Evolutionary conservation across 2,113 vertebrate genomes (phyloP).

Genomic region (Vimba vimba): DNA sequence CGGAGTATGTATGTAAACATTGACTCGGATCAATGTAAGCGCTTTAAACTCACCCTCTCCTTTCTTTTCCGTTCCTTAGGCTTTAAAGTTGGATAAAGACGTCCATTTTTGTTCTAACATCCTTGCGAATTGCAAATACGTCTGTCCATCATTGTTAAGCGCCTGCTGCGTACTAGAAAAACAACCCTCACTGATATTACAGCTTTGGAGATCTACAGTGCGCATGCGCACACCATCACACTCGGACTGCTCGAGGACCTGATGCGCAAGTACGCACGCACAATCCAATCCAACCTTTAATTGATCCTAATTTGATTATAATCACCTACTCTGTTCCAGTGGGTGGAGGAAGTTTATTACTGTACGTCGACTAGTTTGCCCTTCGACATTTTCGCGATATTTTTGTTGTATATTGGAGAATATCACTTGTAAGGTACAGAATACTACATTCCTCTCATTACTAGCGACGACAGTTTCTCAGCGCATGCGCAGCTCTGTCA

Average conservation of each 20-base stretch:
- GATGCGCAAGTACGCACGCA: background rate
- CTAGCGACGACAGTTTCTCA: background rate
- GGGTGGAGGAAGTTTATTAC: background rate
- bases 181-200: slow-evolving; percentile 16
- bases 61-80: background rate
- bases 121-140: background rate
- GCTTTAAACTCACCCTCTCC: slow-evolving; percentile 14
- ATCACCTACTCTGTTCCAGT: background rate
- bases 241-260: background rate
- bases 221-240: slow-evolving; percentile 40
- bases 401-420: background rate
- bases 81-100: background rate
- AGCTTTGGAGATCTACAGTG: slow-evolving; percentile 19
- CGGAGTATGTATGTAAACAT: slow-evolving; percentile 18
- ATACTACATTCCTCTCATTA: background rate
- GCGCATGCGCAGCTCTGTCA: background rate
- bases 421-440: too few relatives aligned
- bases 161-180: slow-evolving; percentile 31
- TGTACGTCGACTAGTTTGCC: background rate
- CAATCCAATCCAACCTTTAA: background rate
- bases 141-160: background rate
- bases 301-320: slow-evolving; percentile 20
- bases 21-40: background rate
- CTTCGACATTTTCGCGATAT: background rate
- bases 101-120: background rate